Percentiles rank a stretch among this genome's conserved stretches.
Conservation (phyloP, 2,888 invertebrate species). For the Tenthredo scrophulariae region DNA sequence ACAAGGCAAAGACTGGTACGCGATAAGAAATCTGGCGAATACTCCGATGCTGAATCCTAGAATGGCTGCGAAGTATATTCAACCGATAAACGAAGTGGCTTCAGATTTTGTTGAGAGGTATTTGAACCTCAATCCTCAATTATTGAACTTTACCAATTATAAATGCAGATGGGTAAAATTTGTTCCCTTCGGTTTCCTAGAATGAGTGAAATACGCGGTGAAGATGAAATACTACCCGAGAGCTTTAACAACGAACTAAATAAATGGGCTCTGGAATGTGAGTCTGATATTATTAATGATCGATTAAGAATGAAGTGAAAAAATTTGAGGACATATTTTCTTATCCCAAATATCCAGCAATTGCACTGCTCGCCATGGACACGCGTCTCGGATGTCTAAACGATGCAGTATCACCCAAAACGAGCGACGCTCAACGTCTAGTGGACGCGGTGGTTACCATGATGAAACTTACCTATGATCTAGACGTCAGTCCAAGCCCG, state of each 20-base stretch:
- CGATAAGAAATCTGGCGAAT: slow-evolving; percentile 90
- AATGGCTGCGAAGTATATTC: slow-evolving; percentile 88
- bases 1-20: slow-evolving; percentile 93
- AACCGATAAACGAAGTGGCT: slow-evolving; percentile 87
- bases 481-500: slow-evolving; percentile 12
- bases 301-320: neutral
- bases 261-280: slow-evolving; percentile 92
- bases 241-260: slow-evolving; percentile 86
- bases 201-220: neutral
- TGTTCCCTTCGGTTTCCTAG: slow-evolving; percentile 75
- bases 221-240: slow-evolving; percentile 78
- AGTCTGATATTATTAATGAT: slow-evolving; percentile 75
- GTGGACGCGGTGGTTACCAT: slow-evolving; percentile 34
- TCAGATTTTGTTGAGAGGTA: slow-evolving; percentile 84
- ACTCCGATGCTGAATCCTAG: slow-evolving; percentile 90
- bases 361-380: slow-evolving; percentile 50
- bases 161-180: neutral
- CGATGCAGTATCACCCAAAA: slow-evolving; percentile 46
- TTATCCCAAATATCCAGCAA: neutral
- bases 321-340: neutral
- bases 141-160: neutral
- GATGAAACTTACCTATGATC: slow-evolving; percentile 45
- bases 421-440: slow-evolving; percentile 23
- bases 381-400: slow-evolving; percentile 71
- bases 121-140: neutral